Percentiles rank a stretch among this genome's conserved stretches.
Evolutionary conservation across 2,113 vertebrate species (phyloP).

Genomic region (Turdus rufiventris): DNA sequence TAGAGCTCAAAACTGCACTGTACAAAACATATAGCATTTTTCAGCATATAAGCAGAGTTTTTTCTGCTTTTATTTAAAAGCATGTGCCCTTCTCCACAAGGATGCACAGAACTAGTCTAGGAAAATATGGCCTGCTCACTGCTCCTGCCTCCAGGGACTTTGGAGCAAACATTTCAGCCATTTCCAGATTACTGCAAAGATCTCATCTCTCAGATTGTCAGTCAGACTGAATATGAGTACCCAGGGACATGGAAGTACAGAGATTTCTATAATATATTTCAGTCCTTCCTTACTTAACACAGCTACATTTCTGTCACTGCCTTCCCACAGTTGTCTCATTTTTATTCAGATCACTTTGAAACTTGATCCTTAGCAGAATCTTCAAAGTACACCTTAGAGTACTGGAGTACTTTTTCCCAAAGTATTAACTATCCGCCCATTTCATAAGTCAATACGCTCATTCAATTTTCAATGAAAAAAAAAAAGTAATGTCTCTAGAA

Average conservation of each 20-base stretch:
- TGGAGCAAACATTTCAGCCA: neutral
- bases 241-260: neutral
- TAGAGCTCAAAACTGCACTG: slow-evolving; percentile 28
- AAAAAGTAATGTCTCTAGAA: neutral
- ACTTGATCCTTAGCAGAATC: neutral
- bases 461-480: neutral
- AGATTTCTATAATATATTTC: neutral
- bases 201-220: neutral
- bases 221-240: neutral
- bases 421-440: neutral
- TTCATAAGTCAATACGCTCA: neutral
- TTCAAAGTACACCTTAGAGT: neutral
- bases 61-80: neutral
- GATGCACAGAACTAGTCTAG: neutral
- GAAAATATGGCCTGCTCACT: neutral
- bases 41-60: neutral
- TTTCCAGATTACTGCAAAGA: neutral
- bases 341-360: neutral
- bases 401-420: neutral
- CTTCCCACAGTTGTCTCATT: neutral
- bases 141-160: neutral
- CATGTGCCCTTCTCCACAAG: neutral
- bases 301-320: neutral
- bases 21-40: neutral
- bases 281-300: neutral